Base-by-base conservation (phyloP, 2,888 invertebrate genomes). In the Ochropacha duplaris region DNA sequence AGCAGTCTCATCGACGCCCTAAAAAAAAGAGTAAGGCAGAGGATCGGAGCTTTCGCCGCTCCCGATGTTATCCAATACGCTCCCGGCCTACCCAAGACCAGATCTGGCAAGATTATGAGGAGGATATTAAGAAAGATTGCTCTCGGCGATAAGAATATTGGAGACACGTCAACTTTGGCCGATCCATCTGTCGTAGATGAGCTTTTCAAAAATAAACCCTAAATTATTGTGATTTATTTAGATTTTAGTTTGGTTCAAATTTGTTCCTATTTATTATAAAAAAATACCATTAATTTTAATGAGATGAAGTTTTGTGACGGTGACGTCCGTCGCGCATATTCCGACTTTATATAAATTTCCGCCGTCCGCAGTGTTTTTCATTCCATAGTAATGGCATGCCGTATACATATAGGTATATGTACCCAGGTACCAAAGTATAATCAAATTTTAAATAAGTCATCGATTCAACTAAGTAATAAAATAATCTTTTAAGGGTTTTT, bases 41-140 rank as follows among this genome's bases (percentile, higher is more conserved):
- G 97, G 75, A 99, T 99, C 72, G 99, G 99, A 1, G 97, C 99
- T 0, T 99, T 99, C 85, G 99, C 99, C 0, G 95, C 96, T 74
- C 99, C 99, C 0, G 99, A 99, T 83, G 95, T 96, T 39, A 96
- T 99, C 59, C 99, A 99, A 71, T 95, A 97, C 83, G 99, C 99
- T 0, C 98, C 98, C 0, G 97, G 96, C 0, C 92, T 99, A 64
- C 99, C 99, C 0, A 99, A 99, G 90, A 99, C 99, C 0, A 94
- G 99, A 54, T 99, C 99, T 0, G 99, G 99, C 1, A 99, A 99
- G 92, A 99, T 99, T 62, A 99, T 99, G 98, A 94, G 99, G 61
- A 94, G 99, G 65, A 96, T 99, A 59, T 92, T 99, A 62, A 94
- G 99, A 64, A 98, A 99, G 90, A 96, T 99, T 14, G 99, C 99